A percentile compares a stretch with the other conserved stretches of the same genome.
Evolutionary conservation across 2,888 invertebrate genomes (phyloP).

Genomic region (Amphimallon solstitiale): DNA sequence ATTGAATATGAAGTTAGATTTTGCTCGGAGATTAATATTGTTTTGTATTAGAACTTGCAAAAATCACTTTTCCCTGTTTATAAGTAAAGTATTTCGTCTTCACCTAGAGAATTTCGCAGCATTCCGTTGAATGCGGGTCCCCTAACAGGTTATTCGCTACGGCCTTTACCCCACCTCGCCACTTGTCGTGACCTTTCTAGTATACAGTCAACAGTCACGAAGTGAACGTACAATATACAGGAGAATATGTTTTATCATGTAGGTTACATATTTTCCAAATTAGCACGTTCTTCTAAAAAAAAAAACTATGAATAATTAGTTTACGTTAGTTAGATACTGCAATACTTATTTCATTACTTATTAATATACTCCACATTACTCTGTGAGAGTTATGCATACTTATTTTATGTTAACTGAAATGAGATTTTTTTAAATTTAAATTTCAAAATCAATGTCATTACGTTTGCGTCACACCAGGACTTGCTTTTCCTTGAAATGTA

Average conservation of each 20-base stretch:
- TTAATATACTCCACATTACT: no score
- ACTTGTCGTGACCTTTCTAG: conserved; percentile 41
- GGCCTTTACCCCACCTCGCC: conserved; percentile 31
- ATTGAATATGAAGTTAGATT: no score
- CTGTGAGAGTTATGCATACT: no score
- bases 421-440: not conserved
- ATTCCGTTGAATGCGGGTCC: conserved; percentile 37
- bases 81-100: conserved; percentile 8
- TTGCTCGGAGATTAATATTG: no score
- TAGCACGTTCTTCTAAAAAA: no score
- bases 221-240: not conserved
- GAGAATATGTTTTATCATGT: not conserved
- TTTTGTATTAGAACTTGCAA: no score
- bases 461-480: conserved; percentile 4
- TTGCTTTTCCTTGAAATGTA: conserved; percentile 9
- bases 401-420: no score
- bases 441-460: conserved; percentile 11
- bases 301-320: no score
- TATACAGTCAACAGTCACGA: conserved; percentile 31
- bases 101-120: conserved; percentile 40
- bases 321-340: no score
- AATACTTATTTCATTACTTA: no score
- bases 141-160: conserved; percentile 42
- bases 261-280: no score
- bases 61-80: not conserved